These are phyloP conservation scores for Turritopsis dohrnii DNA, from an alignment of 30 jellyfish, hydroid and myxozoan genomes.

Conservation along the genomic window DNA sequence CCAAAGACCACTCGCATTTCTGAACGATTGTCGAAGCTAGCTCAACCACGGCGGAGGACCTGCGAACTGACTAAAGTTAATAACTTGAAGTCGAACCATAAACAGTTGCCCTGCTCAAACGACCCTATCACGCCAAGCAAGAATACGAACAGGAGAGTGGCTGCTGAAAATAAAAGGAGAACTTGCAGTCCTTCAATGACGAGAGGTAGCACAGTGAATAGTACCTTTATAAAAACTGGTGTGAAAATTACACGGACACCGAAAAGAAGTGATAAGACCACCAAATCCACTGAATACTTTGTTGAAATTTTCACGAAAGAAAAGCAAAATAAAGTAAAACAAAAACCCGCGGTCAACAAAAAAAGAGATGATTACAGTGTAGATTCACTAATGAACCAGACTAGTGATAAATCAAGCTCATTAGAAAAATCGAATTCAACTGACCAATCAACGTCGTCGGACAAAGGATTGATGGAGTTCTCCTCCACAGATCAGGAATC, in stretches of 20 bases:
- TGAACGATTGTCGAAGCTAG: conserved; percentile 29
- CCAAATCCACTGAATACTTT: not conserved
- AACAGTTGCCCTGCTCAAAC: not conserved
- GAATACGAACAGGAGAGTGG: not conserved
- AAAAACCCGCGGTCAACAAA: not conserved
- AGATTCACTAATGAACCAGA: not conserved
- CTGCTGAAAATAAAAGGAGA: not conserved
- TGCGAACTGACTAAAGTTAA: not conserved
- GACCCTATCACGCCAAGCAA: not conserved
- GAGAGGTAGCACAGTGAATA: conserved; percentile 15
- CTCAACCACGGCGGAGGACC: conserved; percentile 36
- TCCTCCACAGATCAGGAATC: not conserved
- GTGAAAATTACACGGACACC: conserved; percentile 7
- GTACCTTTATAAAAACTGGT: conserved; percentile 22
- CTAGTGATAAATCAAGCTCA: not conserved
- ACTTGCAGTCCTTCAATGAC: conserved; percentile 16
- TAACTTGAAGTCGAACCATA: not conserved
- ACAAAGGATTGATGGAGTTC: not conserved
- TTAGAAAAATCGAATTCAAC: not conserved
- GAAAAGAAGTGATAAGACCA: conserved; percentile 6
- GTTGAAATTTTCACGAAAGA: conserved; percentile 3
- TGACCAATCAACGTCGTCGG: not conserved
- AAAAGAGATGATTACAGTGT: conserved; percentile 1
- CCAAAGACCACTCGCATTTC: conserved; percentile 20
- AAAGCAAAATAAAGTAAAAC: not conserved